Base-by-base conservation (phyloP, 2,888 invertebrate species). In the Lochmaea crataegi region DNA sequence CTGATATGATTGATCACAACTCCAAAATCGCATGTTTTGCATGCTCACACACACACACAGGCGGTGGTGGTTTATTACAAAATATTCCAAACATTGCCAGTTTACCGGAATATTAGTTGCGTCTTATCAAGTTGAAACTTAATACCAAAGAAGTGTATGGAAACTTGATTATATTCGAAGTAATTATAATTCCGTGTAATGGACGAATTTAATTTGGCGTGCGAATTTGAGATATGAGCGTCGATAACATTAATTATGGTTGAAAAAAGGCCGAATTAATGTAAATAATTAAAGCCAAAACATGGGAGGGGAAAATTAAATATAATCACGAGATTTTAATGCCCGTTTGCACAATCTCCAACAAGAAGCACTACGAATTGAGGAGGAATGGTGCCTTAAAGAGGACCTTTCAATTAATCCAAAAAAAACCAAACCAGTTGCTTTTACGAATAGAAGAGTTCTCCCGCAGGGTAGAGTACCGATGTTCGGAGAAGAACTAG, bases 1-100 rank as follows among this genome's bases (percentile, higher is more conserved):
- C 71, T 69, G 63, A 65, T 69, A 77, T 77, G 77, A 77, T 77
- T 75, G 77, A 77, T 77, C 74, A 70, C 74, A 68, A 26, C 22
- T 48, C 51, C 9, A 12, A 26, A 65, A 65, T 72, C 53, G 71
- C 74, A 68, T 71, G 74, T 74, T 74, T 74, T 72, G 74, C 68
- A 74, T 74, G 72, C 71, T 65, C 65, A 68, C 56, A 72, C 66
- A 68, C 66, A 51, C n/a, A n/a, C n/a, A n/a, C n/a, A n/a, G n/a
- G n/a, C n/a, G 12, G 41, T 2, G 42, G 18, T 63, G 11, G 61
- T 2, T 63, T 16, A 41, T 42, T 63, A 42, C 42, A 63, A 63
- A 63, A 41, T 63, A 63, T 63, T 63, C 16, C n/a, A 58, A n/a
- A 58, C 58, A 26, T 58, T 58, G 11, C 58, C 22, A 60, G 60